Evolutionary conservation across 1,140 invertebrate species (phyloP).

Genomic region (Theocolax elegans): DNA sequence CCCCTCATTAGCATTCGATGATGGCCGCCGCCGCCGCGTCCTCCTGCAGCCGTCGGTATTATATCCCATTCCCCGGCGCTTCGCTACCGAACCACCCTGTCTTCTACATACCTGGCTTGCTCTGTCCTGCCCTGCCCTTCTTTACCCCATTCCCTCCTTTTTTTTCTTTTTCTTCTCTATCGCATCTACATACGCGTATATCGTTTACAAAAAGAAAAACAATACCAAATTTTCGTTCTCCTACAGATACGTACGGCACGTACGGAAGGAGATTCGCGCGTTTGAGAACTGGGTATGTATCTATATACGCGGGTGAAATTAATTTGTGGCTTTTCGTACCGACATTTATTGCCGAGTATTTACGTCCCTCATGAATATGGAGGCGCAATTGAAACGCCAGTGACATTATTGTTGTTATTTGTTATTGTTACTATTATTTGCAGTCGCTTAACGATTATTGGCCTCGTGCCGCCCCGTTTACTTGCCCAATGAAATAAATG

Average conservation of each 20-base stretch:
- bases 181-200: neutral
- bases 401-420: constrained; percentile 35
- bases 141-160: neutral
- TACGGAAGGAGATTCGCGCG: too few species aligned
- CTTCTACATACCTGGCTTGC: constrained; percentile 23
- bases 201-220: too few species aligned
- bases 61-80: constrained; percentile 58
- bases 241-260: too few species aligned
- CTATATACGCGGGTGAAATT: constrained; percentile 23
- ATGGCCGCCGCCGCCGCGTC: constrained; percentile 59
- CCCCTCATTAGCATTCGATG: constrained; percentile 69
- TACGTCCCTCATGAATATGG: constrained; percentile 39
- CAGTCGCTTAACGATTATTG: constrained; percentile 32
- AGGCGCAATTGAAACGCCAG: constrained; percentile 30
- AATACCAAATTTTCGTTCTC: too few species aligned
- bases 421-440: constrained; percentile 40
- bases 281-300: too few species aligned
- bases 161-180: neutral
- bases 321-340: constrained; percentile 38
- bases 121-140: neutral
- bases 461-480: neutral
- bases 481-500: neutral
- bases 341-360: constrained; percentile 39
- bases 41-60: constrained; percentile 62
- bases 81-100: constrained; percentile 47